phyloP scores from a whole-genome alignment of 2,888 invertebrate species.

The Patella pellucida region DNA sequence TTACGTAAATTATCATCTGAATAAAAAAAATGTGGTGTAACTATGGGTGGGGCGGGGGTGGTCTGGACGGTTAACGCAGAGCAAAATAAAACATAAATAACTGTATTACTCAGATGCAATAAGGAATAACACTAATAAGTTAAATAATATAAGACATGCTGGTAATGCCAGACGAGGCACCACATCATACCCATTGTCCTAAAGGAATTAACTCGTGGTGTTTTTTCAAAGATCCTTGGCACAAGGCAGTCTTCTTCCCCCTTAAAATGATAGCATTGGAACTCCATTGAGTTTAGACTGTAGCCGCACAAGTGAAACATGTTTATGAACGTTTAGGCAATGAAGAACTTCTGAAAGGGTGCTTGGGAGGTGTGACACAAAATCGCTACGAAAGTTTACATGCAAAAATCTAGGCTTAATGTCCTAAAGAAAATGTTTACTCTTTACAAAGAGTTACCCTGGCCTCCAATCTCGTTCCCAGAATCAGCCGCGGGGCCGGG shows the following conservation, averaged over 20 bases:
- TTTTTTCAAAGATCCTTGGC: slow-evolving; percentile 11
- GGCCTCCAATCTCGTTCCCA: no score
- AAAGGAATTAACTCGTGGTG: slow-evolving; percentile 17
- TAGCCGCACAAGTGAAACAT: background rate
- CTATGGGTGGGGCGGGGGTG: slow-evolving; percentile 21
- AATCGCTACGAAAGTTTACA: slow-evolving; percentile 14
- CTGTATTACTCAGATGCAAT: slow-evolving; percentile 20
- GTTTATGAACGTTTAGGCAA: slow-evolving; percentile 7
- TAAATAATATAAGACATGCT: slow-evolving; percentile 10
- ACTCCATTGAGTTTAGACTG: background rate
- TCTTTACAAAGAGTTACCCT: background rate
- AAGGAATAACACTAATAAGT: background rate
- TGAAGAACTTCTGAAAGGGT: background rate
- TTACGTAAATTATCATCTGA: slow-evolving; percentile 20
- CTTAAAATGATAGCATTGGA: slow-evolving; percentile 1
- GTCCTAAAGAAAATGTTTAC: slow-evolving; percentile 14
- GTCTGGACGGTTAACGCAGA: slow-evolving; percentile 14
- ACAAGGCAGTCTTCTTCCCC: background rate
- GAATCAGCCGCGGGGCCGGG: no score
- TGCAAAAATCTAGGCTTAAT: background rate
- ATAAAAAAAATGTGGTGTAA: slow-evolving; percentile 2
- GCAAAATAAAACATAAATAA: slow-evolving; percentile 8
- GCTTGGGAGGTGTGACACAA: slow-evolving; percentile 3
- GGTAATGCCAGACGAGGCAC: slow-evolving; percentile 7
- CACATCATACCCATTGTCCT: slow-evolving; percentile 24